Evolutionary conservation across 1,140 invertebrate genomes (phyloP), one percentile per base, ranked within the genome.

Genomic region (Lordiphosa stackelbergi): DNA sequence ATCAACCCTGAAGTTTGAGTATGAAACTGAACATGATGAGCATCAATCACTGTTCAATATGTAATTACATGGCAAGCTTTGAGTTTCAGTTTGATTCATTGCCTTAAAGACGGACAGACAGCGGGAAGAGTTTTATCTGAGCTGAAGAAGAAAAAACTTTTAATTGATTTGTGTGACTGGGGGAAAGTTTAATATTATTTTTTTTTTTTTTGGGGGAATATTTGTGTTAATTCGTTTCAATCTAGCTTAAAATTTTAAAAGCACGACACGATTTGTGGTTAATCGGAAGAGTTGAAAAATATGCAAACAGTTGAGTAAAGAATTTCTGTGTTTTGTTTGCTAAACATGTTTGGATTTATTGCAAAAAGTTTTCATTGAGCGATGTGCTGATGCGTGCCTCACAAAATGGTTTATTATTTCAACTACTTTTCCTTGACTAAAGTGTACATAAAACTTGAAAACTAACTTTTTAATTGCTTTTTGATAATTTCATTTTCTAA

Each of bases 221-320:
- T 40, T 52, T 61, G 36, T 62, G 51, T 42, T 66, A 66, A 69
- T 16, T 16, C 16, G 16, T n/a, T n/a, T n/a, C n/a, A n/a, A n/a
- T n/a, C n/a, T n/a, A n/a, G n/a, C n/a, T n/a, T n/a, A n/a, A 31
- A n/a, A 46, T 46, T 22, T 46, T 11, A 31, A 46, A 46, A 46
- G 22, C 22, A 46, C 43, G 24, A 46, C 24, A 46, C 43, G 31
- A 46, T 13, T 46, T 31, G 42, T 9, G 43, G 42, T 31, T 45
- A 7, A 31, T 11, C n/a, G 3, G 28, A 31, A 45, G 12, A 6
- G 19, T 22, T 46, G 28, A 28, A 24, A 34, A 31, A 46, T 46
- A 46, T 11, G 24, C 24, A 46, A 46, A 34, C 24, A 46, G 34
- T 46, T 46, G 43, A 46, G 28, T 46, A 31, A 46, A 46, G 31